Evolutionary conservation across 2,797 vertebrate species (phyloP), one percentile per base, ranked within the genome.

Genomic region (Myotis findleyi): DNA sequence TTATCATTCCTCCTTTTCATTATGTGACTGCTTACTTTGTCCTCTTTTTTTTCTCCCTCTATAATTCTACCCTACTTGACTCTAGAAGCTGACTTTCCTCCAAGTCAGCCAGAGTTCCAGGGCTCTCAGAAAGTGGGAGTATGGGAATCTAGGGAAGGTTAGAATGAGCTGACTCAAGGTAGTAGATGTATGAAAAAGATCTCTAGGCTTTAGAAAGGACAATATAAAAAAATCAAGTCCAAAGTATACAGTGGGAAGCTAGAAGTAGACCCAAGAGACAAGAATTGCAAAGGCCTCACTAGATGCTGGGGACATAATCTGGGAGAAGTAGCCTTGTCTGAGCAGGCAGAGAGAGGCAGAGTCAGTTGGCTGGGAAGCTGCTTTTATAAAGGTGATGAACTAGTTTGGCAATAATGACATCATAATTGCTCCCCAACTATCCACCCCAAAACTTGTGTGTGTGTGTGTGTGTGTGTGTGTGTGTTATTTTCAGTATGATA

Each of bases 381-480:
- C 27, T 81, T 68, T 87, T 68, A 25, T 10, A n/a, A 71, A 68
- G 2, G 13, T 18, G 7, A 36, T 83, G 16, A 64, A 51, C 3
- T 33, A 55, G 21, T 66, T 71, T 11, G 53, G 16, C 1, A n/a
- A 59, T 27, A 79, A 57, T 62, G 77, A 25, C 27, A 85, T 21
- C 1, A 1, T 44, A 12, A 14, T 64, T 0, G 5, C 5, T 68
- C 62, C 21, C 8, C 21, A 84, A 11, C 5, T 73, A 1, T 49
- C 85, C 11, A 79, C 14, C 16, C 2, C 18, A 49, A 95, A 91
- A 5, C 7, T 83, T 83, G 7, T 25, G 59, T 75, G 0, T 4
- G 7, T 3, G 0, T 4, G 5, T 3, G 6, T 79, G 17, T 79
- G 7, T 25, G 59, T 75, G 0, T 4, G 0, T 4, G 5, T 3